Evolutionary conservation across 2,113 vertebrate genomes (phyloP).

Genomic region (Phylloscopus trochiloides): DNA sequence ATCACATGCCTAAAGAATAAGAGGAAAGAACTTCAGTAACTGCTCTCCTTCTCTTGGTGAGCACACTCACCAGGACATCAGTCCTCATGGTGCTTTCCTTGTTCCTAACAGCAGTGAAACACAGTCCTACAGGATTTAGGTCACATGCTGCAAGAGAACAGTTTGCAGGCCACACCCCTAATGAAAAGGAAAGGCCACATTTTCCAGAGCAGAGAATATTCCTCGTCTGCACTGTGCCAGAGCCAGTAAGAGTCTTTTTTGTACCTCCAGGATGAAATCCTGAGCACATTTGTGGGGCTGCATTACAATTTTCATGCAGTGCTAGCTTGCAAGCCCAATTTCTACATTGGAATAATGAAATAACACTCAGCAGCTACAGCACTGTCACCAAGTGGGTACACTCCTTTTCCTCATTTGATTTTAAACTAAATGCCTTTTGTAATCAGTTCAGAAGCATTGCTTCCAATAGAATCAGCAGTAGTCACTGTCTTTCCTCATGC

Average conservation of each 20-base stretch:
- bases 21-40: not conserved
- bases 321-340: not conserved
- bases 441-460: not conserved
- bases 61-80: not conserved
- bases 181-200: not conserved
- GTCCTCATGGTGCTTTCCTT: not conserved
- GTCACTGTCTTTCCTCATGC: not conserved
- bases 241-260: not conserved
- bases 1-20: conserved; percentile 64
- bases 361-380: not conserved
- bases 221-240: not conserved
- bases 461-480: not conserved
- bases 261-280: not conserved
- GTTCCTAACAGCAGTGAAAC: not conserved
- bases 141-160: not conserved
- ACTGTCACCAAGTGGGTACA: not conserved
- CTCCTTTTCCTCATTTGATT: not conserved
- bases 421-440: not conserved
- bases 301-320: not conserved
- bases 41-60: not conserved
- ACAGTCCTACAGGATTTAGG: not conserved
- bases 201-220: not conserved
- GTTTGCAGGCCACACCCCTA: not conserved
- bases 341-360: not conserved
- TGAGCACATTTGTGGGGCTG: not conserved